phyloP scores from a whole-genome alignment of 2,888 invertebrate genomes.

The Linnaemya tessellans region DNA sequence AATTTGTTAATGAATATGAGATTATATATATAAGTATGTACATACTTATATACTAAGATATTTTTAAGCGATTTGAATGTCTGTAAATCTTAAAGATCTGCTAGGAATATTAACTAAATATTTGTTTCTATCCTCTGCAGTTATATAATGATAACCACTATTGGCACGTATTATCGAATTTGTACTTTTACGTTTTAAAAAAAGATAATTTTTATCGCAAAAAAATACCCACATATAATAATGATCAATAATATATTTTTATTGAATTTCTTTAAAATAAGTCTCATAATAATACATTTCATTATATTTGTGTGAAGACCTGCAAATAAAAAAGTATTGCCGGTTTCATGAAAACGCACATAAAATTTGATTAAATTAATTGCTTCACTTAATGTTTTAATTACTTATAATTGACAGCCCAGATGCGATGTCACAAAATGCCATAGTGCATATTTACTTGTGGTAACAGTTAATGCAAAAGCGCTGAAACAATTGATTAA shows the following conservation, averaged over 20 bases:
- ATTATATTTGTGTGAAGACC: neutral
- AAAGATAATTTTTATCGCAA: neutral
- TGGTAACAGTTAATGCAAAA: no score
- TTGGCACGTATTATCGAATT: constrained; percentile 35
- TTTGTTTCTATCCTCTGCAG: neutral
- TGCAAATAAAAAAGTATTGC: no score
- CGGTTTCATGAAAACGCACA: no score
- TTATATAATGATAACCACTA: constrained; percentile 21
- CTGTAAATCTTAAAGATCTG: constrained; percentile 11
- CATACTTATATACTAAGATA: constrained; percentile 23
- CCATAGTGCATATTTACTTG: no score
- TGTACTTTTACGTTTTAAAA: neutral
- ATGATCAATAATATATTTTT: neutral
- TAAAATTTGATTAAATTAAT: no score
- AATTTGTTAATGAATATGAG: constrained; percentile 47
- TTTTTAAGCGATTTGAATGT: constrained; percentile 16
- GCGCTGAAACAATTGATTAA: no score
- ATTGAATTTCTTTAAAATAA: neutral
- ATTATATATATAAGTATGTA: no score
- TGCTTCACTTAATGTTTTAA: no score
- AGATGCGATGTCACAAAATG: no score
- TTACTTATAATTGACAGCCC: no score
- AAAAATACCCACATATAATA: no score
- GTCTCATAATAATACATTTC: neutral
- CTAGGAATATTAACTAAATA: constrained; percentile 45